These are phyloP conservation scores for Eledone cirrhosa DNA, from an alignment of 2,888 invertebrate species.

Conservation along the genomic window DNA sequence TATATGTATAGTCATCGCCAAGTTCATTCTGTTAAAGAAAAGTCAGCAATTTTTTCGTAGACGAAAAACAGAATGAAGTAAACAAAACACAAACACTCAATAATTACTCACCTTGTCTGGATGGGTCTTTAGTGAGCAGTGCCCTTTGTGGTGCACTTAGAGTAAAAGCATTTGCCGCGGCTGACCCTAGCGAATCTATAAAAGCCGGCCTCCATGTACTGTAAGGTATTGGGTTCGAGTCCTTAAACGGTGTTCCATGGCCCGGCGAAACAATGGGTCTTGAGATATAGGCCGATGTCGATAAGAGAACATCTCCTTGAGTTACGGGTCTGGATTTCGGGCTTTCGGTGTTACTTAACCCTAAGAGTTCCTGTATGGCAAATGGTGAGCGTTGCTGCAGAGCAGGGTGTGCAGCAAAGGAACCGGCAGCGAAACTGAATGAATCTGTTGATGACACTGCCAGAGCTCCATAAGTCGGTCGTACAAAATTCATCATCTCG, in stretches of 20 bases:
- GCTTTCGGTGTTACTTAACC: background rate
- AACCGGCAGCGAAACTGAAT: background rate
- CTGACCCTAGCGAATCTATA: slow-evolving; percentile 14
- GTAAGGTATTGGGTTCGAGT: slow-evolving; percentile 15
- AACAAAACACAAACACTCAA: background rate
- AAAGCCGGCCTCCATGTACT: slow-evolving; percentile 19
- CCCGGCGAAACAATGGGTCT: background rate
- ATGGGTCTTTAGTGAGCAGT: slow-evolving; percentile 1
- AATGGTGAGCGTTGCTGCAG: slow-evolving; percentile 10
- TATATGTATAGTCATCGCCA: background rate
- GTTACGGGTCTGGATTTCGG: slow-evolving; percentile 15
- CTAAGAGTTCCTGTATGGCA: slow-evolving; percentile 14
- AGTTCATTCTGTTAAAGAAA: no score
- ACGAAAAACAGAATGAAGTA: no score
- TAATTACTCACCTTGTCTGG: background rate
- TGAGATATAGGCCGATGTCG: slow-evolving; percentile 15
- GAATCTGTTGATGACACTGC: slow-evolving; percentile 16
- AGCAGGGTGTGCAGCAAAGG: background rate
- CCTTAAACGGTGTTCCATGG: slow-evolving; percentile 6
- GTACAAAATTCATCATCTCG: slow-evolving; percentile 18
- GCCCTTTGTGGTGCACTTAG: slow-evolving; percentile 8
- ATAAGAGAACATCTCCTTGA: slow-evolving; percentile 9
- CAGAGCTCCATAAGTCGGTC: slow-evolving; percentile 9
- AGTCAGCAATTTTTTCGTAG: no score
- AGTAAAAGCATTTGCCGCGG: slow-evolving; percentile 12